Percentiles rank a stretch among this genome's conserved stretches.
phyloP scores from a whole-genome alignment of 1,140 invertebrate genomes.

The Drusus annulatus region DNA sequence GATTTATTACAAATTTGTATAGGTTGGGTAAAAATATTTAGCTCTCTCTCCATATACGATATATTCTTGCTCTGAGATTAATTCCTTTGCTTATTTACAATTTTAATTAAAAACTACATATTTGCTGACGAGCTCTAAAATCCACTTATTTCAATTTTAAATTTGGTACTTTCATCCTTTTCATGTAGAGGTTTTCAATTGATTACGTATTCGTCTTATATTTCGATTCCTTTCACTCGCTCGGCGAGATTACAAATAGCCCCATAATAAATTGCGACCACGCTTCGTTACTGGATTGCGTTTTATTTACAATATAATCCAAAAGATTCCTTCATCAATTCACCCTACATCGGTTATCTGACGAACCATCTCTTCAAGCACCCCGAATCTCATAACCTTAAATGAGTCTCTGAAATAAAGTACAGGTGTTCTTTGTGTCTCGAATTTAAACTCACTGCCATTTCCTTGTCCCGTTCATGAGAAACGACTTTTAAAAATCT shows the following conservation, averaged over 20 bases:
- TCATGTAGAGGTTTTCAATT: neutral
- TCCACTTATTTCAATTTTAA: too few species aligned
- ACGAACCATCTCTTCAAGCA: constrained; percentile 37
- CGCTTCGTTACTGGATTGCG: constrained; percentile 42
- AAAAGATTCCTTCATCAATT: constrained; percentile 13
- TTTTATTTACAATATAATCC: constrained; percentile 52
- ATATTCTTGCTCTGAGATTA: too few species aligned
- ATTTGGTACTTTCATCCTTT: too few species aligned
- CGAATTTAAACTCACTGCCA: constrained; percentile 4
- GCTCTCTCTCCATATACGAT: too few species aligned
- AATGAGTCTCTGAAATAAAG: neutral
- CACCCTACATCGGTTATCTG: constrained; percentile 38
- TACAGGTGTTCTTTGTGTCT: neutral
- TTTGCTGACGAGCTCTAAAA: too few species aligned
- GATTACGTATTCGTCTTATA: neutral
- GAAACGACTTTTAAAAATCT: constrained; percentile 1
- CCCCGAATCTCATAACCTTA: neutral
- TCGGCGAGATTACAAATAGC: constrained; percentile 24
- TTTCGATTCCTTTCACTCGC: neutral
- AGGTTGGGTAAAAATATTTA: too few species aligned
- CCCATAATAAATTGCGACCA: constrained; percentile 41
- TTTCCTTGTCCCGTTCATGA: neutral
- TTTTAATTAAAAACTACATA: too few species aligned
- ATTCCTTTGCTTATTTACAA: too few species aligned
- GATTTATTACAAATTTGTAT: too few species aligned